Percentiles rank a stretch among this genome's conserved stretches.
These are phyloP conservation scores for Lophochroa leadbeateri DNA, from an alignment of 2,113 vertebrate genomes.

Conservation along the genomic window DNA sequence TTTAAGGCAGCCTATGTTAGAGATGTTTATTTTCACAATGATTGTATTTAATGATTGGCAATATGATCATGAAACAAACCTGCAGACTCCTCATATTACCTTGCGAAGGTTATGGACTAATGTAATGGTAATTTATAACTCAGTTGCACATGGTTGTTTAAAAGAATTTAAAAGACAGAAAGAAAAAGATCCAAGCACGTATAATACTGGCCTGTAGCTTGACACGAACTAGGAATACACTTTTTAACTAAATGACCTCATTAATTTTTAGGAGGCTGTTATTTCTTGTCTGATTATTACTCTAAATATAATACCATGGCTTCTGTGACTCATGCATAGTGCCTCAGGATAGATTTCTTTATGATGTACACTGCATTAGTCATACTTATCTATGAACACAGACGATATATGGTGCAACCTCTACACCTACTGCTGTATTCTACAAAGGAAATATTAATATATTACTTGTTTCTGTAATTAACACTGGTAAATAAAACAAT, in stretches of 20 bases:
- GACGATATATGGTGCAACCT: slow-evolving; percentile 6
- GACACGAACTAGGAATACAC: slow-evolving; percentile 47
- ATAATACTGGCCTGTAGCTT: slow-evolving; percentile 36
- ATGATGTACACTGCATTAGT: slow-evolving; percentile 40
- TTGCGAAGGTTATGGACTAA: slow-evolving; percentile 56
- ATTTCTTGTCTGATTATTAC: slow-evolving; percentile 66
- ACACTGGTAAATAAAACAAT: slow-evolving; percentile 13
- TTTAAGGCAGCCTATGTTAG: not conserved
- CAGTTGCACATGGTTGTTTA: slow-evolving; percentile 49
- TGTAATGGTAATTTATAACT: slow-evolving; percentile 62
- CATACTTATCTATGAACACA: slow-evolving; percentile 25
- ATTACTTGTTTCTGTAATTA: slow-evolving; percentile 36
- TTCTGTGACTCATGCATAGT: slow-evolving; percentile 42
- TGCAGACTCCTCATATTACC: slow-evolving; percentile 29
- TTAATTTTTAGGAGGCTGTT: slow-evolving; percentile 68
- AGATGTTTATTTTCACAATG: not conserved
- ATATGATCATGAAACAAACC: slow-evolving; percentile 40
- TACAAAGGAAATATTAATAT: slow-evolving; percentile 18
- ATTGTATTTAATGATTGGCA: not conserved
- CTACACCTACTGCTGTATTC: not conserved
- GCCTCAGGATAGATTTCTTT: slow-evolving; percentile 53
- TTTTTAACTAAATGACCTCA: slow-evolving; percentile 65
- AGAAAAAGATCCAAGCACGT: not conserved
- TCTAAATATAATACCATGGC: slow-evolving; percentile 48
- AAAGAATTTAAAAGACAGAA: slow-evolving; percentile 4